Conservation (phyloP, 1,140 invertebrate genomes). For the Acromyrmex heyeri region DNA sequence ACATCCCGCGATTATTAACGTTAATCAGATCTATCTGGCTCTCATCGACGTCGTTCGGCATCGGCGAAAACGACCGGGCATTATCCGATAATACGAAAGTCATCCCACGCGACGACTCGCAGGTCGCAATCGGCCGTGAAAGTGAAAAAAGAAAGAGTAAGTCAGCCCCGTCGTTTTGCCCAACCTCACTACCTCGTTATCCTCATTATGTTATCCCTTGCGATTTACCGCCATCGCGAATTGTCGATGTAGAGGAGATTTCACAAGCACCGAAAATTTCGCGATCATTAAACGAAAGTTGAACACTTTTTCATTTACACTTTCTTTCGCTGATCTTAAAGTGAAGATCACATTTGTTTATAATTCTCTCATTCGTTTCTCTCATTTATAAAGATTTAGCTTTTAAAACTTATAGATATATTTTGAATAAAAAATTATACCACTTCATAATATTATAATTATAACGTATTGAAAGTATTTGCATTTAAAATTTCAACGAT, state of each 20-base stretch:
- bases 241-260: not conserved
- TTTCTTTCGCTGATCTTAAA: not conserved
- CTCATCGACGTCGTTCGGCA: not conserved
- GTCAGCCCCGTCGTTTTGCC: constrained; percentile 21
- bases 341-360: not conserved
- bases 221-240: constrained; percentile 33
- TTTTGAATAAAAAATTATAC: not conserved
- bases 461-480: too few relatives aligned
- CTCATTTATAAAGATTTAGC: not conserved
- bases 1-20: not conserved
- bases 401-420: not conserved
- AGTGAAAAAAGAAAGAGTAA: constrained; percentile 31
- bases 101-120: constrained; percentile 7
- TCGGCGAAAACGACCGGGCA: not conserved
- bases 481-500: too few relatives aligned
- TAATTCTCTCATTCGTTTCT: not conserved
- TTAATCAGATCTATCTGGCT: constrained; percentile 4
- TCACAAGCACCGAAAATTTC: constrained; percentile 13
- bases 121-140: constrained; percentile 36
- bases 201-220: constrained; percentile 3
- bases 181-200: not conserved
- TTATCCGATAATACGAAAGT: constrained; percentile 4
- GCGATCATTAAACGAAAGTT: not conserved
- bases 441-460: too few relatives aligned
- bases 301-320: not conserved